These are phyloP conservation scores for Entomyzon cyanotis DNA, from an alignment of 2,113 vertebrate genomes.

Conservation along the genomic window DNA sequence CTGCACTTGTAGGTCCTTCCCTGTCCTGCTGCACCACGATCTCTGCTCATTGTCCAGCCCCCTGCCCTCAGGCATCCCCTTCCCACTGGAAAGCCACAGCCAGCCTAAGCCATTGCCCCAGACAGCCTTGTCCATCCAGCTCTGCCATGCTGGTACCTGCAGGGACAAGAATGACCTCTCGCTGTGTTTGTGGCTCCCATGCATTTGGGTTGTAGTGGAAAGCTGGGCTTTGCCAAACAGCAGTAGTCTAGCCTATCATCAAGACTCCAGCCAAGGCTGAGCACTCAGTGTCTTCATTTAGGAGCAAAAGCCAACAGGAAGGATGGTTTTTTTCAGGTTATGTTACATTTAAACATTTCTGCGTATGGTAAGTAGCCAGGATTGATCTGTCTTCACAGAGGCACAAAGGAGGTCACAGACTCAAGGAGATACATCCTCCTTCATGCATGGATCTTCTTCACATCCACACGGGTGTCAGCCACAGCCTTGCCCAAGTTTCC, in stretches of 20 bases:
- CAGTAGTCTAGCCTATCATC: not conserved
- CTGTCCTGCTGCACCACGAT: not conserved
- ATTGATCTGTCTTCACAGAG: not conserved
- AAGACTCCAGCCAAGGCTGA: not conserved
- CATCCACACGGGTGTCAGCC: not conserved
- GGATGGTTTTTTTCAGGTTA: not conserved
- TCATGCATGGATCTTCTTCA: not conserved
- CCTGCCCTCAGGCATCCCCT: not conserved
- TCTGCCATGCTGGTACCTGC: not conserved
- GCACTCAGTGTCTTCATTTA: not conserved
- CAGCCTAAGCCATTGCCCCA: not conserved
- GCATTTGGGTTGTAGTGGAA: not conserved
- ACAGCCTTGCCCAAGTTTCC: not conserved
- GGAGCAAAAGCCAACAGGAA: not conserved
- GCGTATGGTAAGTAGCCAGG: not conserved
- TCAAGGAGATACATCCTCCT: not conserved
- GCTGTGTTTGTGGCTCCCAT: not conserved
- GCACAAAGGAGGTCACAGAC: not conserved
- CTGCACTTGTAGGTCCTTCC: not conserved
- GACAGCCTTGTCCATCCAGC: not conserved
- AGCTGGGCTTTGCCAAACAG: not conserved
- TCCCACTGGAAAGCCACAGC: not conserved
- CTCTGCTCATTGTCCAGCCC: not conserved
- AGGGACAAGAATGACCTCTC: not conserved
- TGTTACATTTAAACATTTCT: not conserved